Conservation (phyloP, 1,140 invertebrate genomes). For the Diachasma alloeum region DNA sequence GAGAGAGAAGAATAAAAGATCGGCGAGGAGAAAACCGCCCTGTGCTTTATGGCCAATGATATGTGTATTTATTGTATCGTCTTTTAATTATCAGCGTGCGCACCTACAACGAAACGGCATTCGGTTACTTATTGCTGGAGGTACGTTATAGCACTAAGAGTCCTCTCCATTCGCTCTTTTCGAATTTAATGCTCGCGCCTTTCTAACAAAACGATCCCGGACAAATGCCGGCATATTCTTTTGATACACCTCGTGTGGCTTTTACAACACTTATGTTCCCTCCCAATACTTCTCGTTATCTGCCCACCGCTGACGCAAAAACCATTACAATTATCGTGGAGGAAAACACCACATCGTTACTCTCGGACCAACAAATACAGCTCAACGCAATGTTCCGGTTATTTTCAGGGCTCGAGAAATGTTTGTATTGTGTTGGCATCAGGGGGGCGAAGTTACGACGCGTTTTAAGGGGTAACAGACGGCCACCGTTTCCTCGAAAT, state of each 20-base stretch:
- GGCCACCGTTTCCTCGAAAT: no score
- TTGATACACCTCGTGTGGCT: slow-evolving; percentile 28
- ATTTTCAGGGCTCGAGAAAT: no score
- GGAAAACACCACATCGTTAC: slow-evolving; percentile 12
- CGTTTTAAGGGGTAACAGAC: no score
- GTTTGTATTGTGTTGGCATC: no score
- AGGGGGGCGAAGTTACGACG: no score
- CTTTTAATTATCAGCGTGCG: slow-evolving; percentile 66
- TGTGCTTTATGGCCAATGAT: slow-evolving; percentile 63
- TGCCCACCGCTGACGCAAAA: slow-evolving; percentile 29
- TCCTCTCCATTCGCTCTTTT: neutral
- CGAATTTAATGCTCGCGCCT: slow-evolving; percentile 38
- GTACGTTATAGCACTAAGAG: slow-evolving; percentile 26
- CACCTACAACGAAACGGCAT: slow-evolving; percentile 63
- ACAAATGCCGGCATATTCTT: slow-evolving; percentile 29
- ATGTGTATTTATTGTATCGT: slow-evolving; percentile 65
- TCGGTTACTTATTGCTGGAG: slow-evolving; percentile 60
- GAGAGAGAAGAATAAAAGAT: slow-evolving; percentile 16
- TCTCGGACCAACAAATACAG: neutral
- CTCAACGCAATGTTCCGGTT: neutral
- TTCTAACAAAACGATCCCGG: slow-evolving; percentile 16
- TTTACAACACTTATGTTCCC: slow-evolving; percentile 3
- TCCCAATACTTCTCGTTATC: slow-evolving; percentile 1
- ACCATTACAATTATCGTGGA: slow-evolving; percentile 39
- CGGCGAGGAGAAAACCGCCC: slow-evolving; percentile 13